Base-by-base conservation (phyloP, 2,888 invertebrate genomes). In the Cryptus armator region DNA sequence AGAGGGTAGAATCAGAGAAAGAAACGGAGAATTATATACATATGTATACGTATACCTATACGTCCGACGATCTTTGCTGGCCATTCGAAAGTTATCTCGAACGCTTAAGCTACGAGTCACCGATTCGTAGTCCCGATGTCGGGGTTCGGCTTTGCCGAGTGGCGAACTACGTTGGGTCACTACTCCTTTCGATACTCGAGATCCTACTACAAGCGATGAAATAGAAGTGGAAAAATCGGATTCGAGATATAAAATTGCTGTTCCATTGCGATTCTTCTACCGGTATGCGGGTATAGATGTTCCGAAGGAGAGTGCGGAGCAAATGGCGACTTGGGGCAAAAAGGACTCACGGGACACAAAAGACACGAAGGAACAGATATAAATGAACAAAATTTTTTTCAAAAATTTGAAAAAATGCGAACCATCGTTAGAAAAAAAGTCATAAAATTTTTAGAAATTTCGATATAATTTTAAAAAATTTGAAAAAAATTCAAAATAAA, bases 201-300 rank as follows among this genome's bases (percentile, higher is more conserved):
- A 32, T 43, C 29, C 62, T 14, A 14, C 19, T 16, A 29, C 37
- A n/a, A 44, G 37, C 70, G 48, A 71, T 66, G 48, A 16, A 78
- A 83, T 53, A 24, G 14, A 14, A 62, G 43, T 48, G 46, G 37
- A 56, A 16, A 43, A 71, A 64, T 44, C 59, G 32, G 43, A 56
- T 64, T 37, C 19, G 16, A 64, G 62, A 71, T 51, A 80, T 71
- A 67, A 66, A 84, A 53, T 70, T 14, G 32, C 19, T 59, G 66
- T 43, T 56, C 68, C 80, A 56, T 19, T 64, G 66, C 62, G 66
- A 83, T 75, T 74, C 44, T 5, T 53, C 68, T 75, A 19, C 51
- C 10, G 56, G 16, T 32, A 80, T 75, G 29, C 66, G 66, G 66
- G 78, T 75, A 84, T 67, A 67, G 46, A 70, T 66, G 48, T 81